A percentile compares a stretch with the other conserved stretches of the same genome.
phyloP scores from a whole-genome alignment of 2,113 vertebrate genomes.

The Pachypanchax playfairii region DNA sequence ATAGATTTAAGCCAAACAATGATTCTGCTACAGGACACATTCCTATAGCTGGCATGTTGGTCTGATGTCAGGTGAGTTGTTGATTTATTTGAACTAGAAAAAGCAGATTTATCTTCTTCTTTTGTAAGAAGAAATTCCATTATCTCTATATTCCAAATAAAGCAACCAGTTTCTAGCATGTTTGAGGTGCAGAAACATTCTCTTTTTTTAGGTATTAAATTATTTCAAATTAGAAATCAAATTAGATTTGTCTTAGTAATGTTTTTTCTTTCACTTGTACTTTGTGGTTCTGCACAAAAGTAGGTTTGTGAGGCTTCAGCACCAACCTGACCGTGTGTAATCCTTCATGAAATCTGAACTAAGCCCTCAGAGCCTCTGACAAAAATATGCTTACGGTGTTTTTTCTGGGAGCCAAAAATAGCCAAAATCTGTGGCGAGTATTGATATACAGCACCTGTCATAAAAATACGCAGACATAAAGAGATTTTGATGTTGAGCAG shows the following conservation, averaged over 20 bases:
- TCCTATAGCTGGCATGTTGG: too few relatives aligned
- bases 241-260: background rate
- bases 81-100: too few relatives aligned
- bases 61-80: too few relatives aligned
- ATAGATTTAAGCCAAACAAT: too few relatives aligned
- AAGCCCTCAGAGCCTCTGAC: conserved; percentile 37
- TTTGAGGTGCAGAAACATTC: too few relatives aligned
- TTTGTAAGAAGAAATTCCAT: too few relatives aligned
- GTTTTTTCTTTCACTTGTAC: background rate
- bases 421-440: conserved; percentile 59
- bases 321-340: conserved; percentile 27
- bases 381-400: conserved; percentile 53
- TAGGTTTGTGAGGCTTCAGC: conserved; percentile 13
- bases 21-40: too few relatives aligned
- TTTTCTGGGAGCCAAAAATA: conserved; percentile 63
- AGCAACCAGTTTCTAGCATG: too few relatives aligned
- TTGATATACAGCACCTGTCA: conserved; percentile 50
- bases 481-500: conserved; percentile 48
- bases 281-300: background rate
- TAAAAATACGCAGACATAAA: conserved; percentile 59
- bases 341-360: conserved; percentile 59
- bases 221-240: too few relatives aligned
- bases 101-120: too few relatives aligned
- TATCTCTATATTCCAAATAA: too few relatives aligned
- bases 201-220: too few relatives aligned